Conservation (phyloP, 2,888 invertebrate species). For the Siphlonurus alternatus region DNA sequence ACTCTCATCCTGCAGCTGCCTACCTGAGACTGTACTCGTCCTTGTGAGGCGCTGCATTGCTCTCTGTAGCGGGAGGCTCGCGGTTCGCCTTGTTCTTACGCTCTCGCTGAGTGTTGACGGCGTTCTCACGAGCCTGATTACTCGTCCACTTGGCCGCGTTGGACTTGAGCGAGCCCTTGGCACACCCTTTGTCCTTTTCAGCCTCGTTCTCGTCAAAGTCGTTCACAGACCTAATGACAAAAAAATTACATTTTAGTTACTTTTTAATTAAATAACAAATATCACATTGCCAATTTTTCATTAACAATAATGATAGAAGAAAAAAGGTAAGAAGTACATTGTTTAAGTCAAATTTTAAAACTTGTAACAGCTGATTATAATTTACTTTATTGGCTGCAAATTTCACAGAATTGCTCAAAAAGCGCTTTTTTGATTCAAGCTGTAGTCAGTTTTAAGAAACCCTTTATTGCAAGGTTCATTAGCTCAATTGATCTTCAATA, state of each 20-base stretch:
- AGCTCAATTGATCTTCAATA: neutral
- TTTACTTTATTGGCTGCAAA: no score
- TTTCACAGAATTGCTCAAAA: no score
- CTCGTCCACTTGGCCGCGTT: conserved; percentile 22
- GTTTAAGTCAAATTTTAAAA: no score
- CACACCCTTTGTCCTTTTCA: conserved; percentile 29
- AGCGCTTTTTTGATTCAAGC: no score
- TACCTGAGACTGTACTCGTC: conserved; percentile 33
- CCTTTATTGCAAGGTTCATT: no score
- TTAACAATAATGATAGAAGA: no score
- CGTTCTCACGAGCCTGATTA: conserved; percentile 31
- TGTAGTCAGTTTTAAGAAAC: neutral
- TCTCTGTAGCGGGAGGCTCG: conserved; percentile 25
- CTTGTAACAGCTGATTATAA: no score
- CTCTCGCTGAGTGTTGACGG: conserved; percentile 32
- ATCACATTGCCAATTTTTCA: no score
- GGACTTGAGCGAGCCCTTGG: conserved; percentile 20
- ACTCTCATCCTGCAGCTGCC: no score
- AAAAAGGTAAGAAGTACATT: no score
- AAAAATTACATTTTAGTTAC: no score
- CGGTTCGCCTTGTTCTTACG: conserved; percentile 28
- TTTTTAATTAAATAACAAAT: no score
- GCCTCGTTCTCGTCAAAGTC: conserved; percentile 31
- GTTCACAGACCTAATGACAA: conserved; percentile 25
- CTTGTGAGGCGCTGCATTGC: conserved; percentile 20